Percentiles rank a stretch among this genome's conserved stretches.
Conservation (phyloP, 2,888 invertebrate species). For the Apotomis betuletana region DNA sequence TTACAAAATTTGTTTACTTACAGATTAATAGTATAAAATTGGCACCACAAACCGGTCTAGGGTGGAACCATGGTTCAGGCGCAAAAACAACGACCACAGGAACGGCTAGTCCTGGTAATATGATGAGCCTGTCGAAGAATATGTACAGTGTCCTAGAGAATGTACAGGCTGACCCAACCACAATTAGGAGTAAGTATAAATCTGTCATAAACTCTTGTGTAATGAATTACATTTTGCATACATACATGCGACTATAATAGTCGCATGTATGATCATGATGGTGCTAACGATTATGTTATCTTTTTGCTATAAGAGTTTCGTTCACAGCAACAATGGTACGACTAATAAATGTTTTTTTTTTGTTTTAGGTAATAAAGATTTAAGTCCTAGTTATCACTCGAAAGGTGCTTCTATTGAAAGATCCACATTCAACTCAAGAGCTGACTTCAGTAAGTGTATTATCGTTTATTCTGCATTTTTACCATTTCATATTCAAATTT, state of each 20-base stretch:
- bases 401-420: constrained; percentile 79
- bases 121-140: constrained; percentile 69
- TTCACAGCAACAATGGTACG: not conserved
- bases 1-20: constrained; percentile 52
- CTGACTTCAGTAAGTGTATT: constrained; percentile 68
- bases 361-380: constrained; percentile 66
- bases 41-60: constrained; percentile 65
- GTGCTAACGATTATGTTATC: too few relatives aligned
- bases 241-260: too few relatives aligned
- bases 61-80: constrained; percentile 75
- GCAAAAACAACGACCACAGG: constrained; percentile 61
- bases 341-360: constrained; percentile 15
- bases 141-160: constrained; percentile 71
- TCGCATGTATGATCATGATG: too few relatives aligned
- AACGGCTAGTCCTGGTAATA: constrained; percentile 59
- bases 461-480: too few relatives aligned
- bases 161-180: constrained; percentile 66
- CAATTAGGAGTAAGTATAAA: constrained; percentile 66
- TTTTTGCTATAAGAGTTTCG: too few relatives aligned
- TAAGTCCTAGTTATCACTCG: constrained; percentile 67
- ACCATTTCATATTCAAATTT: too few relatives aligned
- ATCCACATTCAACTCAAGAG: constrained; percentile 75
- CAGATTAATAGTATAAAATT: constrained; percentile 70
- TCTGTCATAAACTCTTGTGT: not conserved
- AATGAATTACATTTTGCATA: too few relatives aligned